Evolutionary conservation across 2,888 invertebrate genomes (phyloP).

Genomic region (Uropetala carovei): DNA sequence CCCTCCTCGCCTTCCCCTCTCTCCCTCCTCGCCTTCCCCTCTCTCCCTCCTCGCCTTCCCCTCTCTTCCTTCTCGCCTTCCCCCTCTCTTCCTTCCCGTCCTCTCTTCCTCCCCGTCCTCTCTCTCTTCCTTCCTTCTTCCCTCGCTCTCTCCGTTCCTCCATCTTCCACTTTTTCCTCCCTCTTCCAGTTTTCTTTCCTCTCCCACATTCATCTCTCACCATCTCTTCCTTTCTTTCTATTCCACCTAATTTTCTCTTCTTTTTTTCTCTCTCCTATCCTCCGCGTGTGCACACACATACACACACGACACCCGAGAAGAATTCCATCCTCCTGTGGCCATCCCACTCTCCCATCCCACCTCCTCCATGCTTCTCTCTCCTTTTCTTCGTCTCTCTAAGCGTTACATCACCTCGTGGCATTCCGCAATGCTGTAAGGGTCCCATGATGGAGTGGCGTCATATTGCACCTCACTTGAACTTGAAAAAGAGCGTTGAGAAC

Average conservation of each 20-base stretch:
- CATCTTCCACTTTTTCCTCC: not conserved
- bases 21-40: not conserved
- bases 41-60: not conserved
- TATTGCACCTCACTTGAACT: slow-evolving; percentile 42
- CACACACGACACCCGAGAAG: slow-evolving; percentile 3
- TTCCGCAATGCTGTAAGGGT: slow-evolving; percentile 51
- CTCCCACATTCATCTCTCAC: not conserved
- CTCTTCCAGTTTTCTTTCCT: not conserved
- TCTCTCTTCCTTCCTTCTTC: not conserved
- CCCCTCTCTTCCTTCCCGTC: not conserved
- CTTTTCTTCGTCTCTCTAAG: not conserved
- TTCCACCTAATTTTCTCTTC: not conserved
- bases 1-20: not conserved
- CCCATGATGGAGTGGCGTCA: slow-evolving; percentile 40
- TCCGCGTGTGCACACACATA: not conserved
- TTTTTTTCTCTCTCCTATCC: not conserved
- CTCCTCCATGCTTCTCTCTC: not conserved
- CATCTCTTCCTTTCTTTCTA: not conserved
- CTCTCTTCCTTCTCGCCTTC: not conserved
- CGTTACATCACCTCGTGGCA: slow-evolving; percentile 35
- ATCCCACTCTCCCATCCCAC: not conserved
- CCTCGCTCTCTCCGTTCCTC: not conserved
- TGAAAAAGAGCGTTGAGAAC: slow-evolving; percentile 5
- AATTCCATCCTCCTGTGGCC: not conserved
- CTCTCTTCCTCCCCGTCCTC: not conserved